Base-by-base conservation (phyloP, 2,888 invertebrate genomes). In the Aphidoletes aphidimyza region DNA sequence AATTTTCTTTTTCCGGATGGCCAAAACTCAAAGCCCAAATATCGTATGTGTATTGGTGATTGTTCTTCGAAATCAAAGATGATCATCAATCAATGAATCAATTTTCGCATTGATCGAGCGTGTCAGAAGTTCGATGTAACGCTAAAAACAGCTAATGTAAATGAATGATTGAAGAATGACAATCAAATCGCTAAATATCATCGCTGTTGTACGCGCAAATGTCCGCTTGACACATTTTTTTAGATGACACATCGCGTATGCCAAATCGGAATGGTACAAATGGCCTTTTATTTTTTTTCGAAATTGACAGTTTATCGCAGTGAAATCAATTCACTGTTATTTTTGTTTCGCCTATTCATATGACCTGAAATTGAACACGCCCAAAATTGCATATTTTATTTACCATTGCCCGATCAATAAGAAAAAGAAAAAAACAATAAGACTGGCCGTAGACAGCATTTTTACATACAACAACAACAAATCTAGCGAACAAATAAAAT, bases 161-260 rank as follows among this genome's bases (percentile, higher is more conserved):
- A 69, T 34, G 11, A 54, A 26, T 54, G 54, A 54, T 54, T 54
- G 54, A 54, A 54, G 69, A 69, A 69, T 69, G 69, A 69, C 69
- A 69, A 14, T 14, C 69, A 5, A 54, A 69, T 14, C 22, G 54
- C 22, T 22, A 11, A 69, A 9, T 3, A 69, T 30, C 17, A 14
- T n/a, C n/a, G n/a, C n/a, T 69, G 30, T 69, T 69, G 69, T 69
- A 69, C 69, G 69, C 69, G 69, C 69, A 69, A 69, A 69, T 69
- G 34, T 2, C 69, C 69, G 69, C 69, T 69, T 69, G 69, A 69
- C 69, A 69, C 69, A 69, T 30, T 30, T 69, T 42, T 30, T 34
- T 14, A 5, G 69, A 69, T 30, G 69, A 69, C 69, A 69, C 69
- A 30, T 69, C 30, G 30, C 69, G 69, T 69, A 69, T 69, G 34